These are phyloP conservation scores for Trichosurus vulpecula DNA, from an alignment of 2,797 vertebrate species.

Conservation along the genomic window DNA sequence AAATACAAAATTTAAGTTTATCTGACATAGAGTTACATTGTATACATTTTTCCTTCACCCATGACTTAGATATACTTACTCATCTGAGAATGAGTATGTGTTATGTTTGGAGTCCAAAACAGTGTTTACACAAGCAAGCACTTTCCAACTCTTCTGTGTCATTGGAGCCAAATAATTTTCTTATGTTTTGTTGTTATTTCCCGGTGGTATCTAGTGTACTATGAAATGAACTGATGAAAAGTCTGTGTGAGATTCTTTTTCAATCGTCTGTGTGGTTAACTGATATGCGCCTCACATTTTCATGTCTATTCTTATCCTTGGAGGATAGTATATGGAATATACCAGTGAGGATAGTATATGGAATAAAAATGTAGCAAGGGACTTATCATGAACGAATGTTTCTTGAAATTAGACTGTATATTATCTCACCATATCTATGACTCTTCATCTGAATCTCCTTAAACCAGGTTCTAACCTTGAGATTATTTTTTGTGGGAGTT, in stretches of 20 bases:
- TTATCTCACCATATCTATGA: not conserved
- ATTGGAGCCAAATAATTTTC: not conserved
- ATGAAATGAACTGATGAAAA: not conserved
- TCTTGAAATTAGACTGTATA: not conserved
- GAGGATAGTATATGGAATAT: not conserved
- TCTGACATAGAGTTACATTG: not conserved
- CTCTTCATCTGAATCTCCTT: not conserved
- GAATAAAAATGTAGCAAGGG: not conserved
- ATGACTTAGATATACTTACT: not conserved
- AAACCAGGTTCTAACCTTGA: not conserved
- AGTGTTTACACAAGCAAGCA: not conserved
- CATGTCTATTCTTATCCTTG: not conserved
- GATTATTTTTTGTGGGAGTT: not conserved
- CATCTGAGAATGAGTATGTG: not conserved
- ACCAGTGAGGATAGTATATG: not conserved
- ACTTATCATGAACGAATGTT: not conserved
- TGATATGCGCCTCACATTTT: not conserved
- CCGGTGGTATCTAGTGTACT: not conserved
- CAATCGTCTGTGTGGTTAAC: not conserved
- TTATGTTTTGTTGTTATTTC: not conserved
- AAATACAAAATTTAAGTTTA: not conserved
- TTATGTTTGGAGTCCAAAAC: not conserved
- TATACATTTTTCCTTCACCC: not conserved
- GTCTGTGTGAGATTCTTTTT: not conserved
- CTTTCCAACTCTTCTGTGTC: not conserved